Evolutionary conservation across 1,140 invertebrate genomes (phyloP), one percentile per base, ranked within the genome.

Genomic region (Macrotrachela quadricornifera): DNA sequence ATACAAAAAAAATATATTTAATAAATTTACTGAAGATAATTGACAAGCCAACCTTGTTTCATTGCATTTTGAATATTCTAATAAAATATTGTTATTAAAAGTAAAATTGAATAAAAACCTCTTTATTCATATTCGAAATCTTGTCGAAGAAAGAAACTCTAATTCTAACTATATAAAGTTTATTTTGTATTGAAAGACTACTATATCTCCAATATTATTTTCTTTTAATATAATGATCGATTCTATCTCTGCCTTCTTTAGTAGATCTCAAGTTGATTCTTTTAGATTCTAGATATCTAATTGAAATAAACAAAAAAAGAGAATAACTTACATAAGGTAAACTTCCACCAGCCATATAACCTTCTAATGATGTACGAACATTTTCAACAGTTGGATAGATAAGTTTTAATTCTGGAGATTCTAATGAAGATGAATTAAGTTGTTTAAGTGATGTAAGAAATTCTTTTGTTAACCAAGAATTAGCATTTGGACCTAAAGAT

Each of bases 31-130:
- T 81, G 77, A 44, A 94, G 69, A 66, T 78, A 81, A 6, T 74
- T 66, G 49, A 76, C 76, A 0, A 94, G 69, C 81, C 85, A 95
- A 1, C 68, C 63, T 63, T 95, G 87, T 63, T 88, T 91, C n/a
- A 74, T 68, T 61, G 88, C 82, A 0, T 50, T 76, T 77, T 6
- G 77, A 76, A 67, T 95, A 95, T 30, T 30, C 21, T 30, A 30
- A 30, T 4, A 4, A 8, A 30, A 30, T 4, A 4, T 30, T 30
- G 3, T 4, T 4, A 30, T 30, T 4, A 30, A 4, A 8, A 30
- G 2, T 30, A 4, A 30, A 30, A 4, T 30, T 30, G 21, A 30
- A 8, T 4, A 30, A 30, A 4, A 30, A 30, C 3, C n/a, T n/a
- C n/a, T n/a, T n/a, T n/a, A n/a, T n/a, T n/a, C n/a, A n/a, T n/a